These are phyloP conservation scores for Neodiprion virginianus DNA, from an alignment of 1,140 invertebrate species.

Conservation along the genomic window DNA sequence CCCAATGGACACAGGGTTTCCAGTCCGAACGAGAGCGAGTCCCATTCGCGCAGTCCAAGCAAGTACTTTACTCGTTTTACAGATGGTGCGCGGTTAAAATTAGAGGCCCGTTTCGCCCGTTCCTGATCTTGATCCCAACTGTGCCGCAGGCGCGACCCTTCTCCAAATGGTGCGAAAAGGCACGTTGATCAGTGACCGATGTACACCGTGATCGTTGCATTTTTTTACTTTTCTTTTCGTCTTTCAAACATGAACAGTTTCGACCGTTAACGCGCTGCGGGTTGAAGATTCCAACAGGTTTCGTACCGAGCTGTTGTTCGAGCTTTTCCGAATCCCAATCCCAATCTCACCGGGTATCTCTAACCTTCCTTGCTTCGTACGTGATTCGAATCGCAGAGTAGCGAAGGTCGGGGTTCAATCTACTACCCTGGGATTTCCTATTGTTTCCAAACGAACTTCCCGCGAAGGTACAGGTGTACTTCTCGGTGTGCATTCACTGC, in stretches of 20 bases:
- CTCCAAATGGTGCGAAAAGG: too few species aligned
- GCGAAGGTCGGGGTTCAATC: too few species aligned
- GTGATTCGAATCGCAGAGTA: not conserved
- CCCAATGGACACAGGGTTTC: slow-evolving; percentile 49
- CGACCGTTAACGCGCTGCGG: too few species aligned
- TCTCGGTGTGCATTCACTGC: too few species aligned
- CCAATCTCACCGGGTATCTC: not conserved
- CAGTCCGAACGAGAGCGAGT: slow-evolving; percentile 52
- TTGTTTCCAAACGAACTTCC: not conserved
- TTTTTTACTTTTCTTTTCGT: not conserved
- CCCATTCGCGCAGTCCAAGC: slow-evolving; percentile 47
- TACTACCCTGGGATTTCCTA: not conserved
- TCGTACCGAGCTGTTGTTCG: too few species aligned
- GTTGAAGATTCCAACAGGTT: too few species aligned
- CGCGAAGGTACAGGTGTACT: not conserved
- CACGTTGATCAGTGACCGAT: too few species aligned
- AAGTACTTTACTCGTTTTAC: slow-evolving; percentile 26
- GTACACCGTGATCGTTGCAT: not conserved
- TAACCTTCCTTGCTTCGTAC: not conserved
- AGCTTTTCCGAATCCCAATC: too few species aligned
- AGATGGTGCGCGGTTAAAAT: not conserved
- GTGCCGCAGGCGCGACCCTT: not conserved
- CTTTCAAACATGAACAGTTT: not conserved
- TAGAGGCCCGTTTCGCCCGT: not conserved
- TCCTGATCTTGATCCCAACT: not conserved